phyloP scores from a whole-genome alignment of 53 echinoderm and acorn worm species.

The Stichopus horrens region DNA sequence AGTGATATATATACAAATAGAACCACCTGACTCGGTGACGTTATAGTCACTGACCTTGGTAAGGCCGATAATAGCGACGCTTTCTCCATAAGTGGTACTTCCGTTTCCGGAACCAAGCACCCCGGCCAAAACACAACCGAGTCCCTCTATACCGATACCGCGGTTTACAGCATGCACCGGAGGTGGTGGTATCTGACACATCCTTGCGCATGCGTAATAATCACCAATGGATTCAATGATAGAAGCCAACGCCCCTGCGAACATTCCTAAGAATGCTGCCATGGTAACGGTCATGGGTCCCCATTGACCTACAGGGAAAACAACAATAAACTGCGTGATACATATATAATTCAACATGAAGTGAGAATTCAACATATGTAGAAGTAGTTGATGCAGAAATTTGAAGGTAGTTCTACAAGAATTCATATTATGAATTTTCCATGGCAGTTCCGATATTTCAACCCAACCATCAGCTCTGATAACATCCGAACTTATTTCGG shows the following conservation, averaged over 20 bases:
- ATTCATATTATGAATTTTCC: no score
- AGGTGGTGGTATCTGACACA: slow-evolving; percentile 74
- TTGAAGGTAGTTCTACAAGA: no score
- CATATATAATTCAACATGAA: no score
- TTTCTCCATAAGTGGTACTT: slow-evolving; percentile 68
- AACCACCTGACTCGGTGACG: no score
- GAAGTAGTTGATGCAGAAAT: no score
- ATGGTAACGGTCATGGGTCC: slow-evolving; percentile 59
- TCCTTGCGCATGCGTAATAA: slow-evolving; percentile 62
- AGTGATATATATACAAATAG: no score
- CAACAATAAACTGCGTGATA: neutral
- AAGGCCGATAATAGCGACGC: slow-evolving; percentile 65
- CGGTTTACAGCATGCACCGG: slow-evolving; percentile 90
- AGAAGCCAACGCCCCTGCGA: slow-evolving; percentile 65
- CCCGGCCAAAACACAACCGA: slow-evolving; percentile 80
- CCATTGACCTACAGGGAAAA: slow-evolving; percentile 71
- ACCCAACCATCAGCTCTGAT: no score
- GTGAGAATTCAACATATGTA: no score
- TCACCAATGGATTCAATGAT: slow-evolving; percentile 74
- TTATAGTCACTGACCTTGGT: slow-evolving; percentile 57
- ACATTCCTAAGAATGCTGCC: slow-evolving; percentile 63
- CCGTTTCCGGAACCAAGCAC: slow-evolving; percentile 82
- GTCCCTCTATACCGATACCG: slow-evolving; percentile 85
- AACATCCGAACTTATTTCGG: no score
- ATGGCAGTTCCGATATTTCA: no score